Percentiles rank a stretch among this genome's conserved stretches.
phyloP scores from a whole-genome alignment of 35 echinoderm and acorn worm species.

The Lytechinus variegatus region DNA sequence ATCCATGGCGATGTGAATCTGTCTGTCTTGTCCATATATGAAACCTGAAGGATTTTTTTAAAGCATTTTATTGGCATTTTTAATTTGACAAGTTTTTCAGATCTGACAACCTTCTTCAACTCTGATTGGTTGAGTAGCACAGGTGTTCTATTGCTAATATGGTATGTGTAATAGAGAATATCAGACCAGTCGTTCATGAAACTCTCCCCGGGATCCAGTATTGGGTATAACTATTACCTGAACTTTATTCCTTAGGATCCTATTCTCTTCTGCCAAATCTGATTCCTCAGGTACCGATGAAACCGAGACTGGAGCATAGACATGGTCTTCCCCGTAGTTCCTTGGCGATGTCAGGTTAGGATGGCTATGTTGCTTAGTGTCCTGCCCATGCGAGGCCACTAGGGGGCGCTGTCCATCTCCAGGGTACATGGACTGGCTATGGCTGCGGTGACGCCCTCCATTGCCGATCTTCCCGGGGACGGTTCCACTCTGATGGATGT shows the following conservation, averaged over 20 bases:
- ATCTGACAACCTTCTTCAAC: too few relatives aligned
- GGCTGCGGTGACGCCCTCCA: slow-evolving; percentile 27
- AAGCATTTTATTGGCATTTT: too few relatives aligned
- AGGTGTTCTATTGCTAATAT: too few relatives aligned
- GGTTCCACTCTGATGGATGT: neutral
- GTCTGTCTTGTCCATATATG: too few relatives aligned
- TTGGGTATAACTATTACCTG: neutral
- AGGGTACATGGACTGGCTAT: slow-evolving; percentile 32
- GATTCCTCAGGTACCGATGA: slow-evolving; percentile 30
- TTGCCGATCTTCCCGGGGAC: slow-evolving; percentile 30
- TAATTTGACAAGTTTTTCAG: too few relatives aligned
- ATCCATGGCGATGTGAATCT: too few relatives aligned
- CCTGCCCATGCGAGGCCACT: neutral
- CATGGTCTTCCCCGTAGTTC: neutral
- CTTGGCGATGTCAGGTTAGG: slow-evolving; percentile 27
- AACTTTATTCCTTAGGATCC: slow-evolving; percentile 44
- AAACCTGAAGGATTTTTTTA: too few relatives aligned
- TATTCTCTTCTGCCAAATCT: slow-evolving; percentile 32
- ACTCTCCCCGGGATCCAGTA: too few relatives aligned
- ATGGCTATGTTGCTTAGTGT: slow-evolving; percentile 15
- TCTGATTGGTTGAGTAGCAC: too few relatives aligned
- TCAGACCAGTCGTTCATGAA: too few relatives aligned
- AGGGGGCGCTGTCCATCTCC: slow-evolving; percentile 26
- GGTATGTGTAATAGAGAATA: too few relatives aligned
- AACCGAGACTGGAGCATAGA: slow-evolving; percentile 17